Percentiles rank a stretch among this genome's conserved stretches.
These are phyloP conservation scores for Archaeoteleia sp. DNA, from an alignment of 2,888 invertebrate species.

Conservation along the genomic window DNA sequence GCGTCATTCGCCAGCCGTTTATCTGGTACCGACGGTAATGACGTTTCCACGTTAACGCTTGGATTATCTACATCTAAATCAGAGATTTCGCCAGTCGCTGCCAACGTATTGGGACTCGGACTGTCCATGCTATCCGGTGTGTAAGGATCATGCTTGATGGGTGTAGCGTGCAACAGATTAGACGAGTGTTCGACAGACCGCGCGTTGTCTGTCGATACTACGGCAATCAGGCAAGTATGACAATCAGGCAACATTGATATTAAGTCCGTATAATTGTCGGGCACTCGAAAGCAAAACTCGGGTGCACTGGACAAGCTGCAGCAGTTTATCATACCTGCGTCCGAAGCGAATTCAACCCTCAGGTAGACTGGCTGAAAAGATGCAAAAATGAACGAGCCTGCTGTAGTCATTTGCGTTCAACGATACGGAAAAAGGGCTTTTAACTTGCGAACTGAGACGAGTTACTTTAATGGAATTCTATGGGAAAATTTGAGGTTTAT, in stretches of 20 bases:
- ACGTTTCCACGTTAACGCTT: constrained; percentile 37
- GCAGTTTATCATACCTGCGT: constrained; percentile 86
- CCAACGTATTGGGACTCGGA: constrained; percentile 78
- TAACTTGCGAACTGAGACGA: too few relatives aligned
- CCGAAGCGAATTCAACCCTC: constrained; percentile 81
- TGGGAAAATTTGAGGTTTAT: too few relatives aligned
- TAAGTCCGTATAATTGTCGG: constrained; percentile 66
- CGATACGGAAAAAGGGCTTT: too few relatives aligned
- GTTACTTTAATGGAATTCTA: too few relatives aligned
- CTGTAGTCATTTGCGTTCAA: constrained; percentile 42
- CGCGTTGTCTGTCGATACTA: too few relatives aligned
- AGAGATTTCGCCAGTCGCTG: constrained; percentile 55
- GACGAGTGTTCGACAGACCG: constrained; percentile 72
- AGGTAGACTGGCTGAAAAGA: constrained; percentile 86
- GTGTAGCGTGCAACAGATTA: constrained; percentile 77
- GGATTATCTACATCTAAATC: constrained; percentile 58
- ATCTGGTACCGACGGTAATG: constrained; percentile 1
- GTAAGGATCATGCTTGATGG: constrained; percentile 82
- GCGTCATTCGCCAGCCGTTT: neutral
- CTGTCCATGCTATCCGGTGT: constrained; percentile 90
- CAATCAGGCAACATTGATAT: constrained; percentile 72
- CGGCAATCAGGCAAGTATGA: constrained; percentile 73
- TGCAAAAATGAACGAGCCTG: constrained; percentile 55
- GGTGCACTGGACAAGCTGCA: constrained; percentile 74
- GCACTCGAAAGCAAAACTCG: constrained; percentile 73